Percentiles rank a stretch among this genome's conserved stretches.
These are phyloP conservation scores for Drosophila pseudoananassae DNA, from an alignment of 1,140 invertebrate genomes.

Conservation along the genomic window DNA sequence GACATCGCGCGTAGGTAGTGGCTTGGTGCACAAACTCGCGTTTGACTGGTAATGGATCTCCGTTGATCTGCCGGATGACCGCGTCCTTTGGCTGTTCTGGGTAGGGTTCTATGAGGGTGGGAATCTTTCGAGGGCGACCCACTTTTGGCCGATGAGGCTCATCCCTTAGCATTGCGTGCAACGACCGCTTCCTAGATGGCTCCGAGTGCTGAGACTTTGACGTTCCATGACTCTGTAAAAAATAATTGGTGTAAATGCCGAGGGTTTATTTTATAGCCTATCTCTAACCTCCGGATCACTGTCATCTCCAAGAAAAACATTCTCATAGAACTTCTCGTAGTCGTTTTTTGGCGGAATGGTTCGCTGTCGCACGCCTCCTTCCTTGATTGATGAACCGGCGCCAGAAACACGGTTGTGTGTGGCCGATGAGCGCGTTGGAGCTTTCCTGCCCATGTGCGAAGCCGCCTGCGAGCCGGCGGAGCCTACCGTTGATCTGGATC, in stretches of 20 bases:
- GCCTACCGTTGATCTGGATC: not conserved
- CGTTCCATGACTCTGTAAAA: not conserved
- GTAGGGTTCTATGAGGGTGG: not conserved
- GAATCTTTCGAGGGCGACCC: not conserved
- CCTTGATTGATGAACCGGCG: not conserved
- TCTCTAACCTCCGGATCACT: not conserved
- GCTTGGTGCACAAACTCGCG: not conserved
- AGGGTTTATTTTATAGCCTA: not conserved
- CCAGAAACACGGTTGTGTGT: not conserved
- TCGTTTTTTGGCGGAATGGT: constrained; percentile 34
- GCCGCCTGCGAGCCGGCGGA: not conserved
- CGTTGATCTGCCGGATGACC: constrained; percentile 27
- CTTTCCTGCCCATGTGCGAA: not conserved
- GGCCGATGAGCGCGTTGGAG: not conserved
- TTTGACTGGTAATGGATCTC: not conserved
- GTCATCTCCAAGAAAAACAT: constrained; percentile 20
- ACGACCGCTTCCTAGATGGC: constrained; percentile 1
- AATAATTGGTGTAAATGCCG: not conserved
- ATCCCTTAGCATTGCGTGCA: constrained; percentile 8
- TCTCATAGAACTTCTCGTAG: constrained; percentile 35
- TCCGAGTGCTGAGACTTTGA: not conserved
- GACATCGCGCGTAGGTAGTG: not conserved
- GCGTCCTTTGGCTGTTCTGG: constrained; percentile 13
- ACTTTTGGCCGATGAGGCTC: not conserved
- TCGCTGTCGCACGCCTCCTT: not conserved